These are phyloP conservation scores for Guaruba guarouba DNA, from an alignment of 2,113 vertebrate species.

Conservation along the genomic window DNA sequence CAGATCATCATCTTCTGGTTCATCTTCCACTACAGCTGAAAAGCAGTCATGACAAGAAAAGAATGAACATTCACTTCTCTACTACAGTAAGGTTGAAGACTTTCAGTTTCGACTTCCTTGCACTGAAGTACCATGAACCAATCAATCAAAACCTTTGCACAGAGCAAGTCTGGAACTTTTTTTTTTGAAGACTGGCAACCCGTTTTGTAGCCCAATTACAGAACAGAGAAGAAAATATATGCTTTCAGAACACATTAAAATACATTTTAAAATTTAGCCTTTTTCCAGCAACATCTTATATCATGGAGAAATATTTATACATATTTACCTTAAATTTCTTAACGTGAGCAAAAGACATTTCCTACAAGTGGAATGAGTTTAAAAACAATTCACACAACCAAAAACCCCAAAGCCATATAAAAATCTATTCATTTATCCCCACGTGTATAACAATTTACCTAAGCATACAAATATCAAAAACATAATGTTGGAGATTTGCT, in stretches of 20 bases:
- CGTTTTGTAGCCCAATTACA: background rate
- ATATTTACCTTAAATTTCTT: background rate
- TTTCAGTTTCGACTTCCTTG: background rate
- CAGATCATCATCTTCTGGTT: constrained; percentile 93
- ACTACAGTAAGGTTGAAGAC: background rate
- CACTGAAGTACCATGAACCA: background rate
- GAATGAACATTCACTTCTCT: background rate
- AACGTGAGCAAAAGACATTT: background rate
- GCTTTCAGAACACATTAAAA: background rate
- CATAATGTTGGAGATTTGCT: background rate
- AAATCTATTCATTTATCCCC: background rate
- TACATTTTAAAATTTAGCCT: background rate
- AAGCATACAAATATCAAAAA: background rate
- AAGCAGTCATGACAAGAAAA: background rate
- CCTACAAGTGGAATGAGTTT: background rate
- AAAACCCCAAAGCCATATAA: background rate
- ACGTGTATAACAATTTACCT: background rate
- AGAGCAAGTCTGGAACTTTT: background rate
- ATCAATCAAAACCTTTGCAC: background rate
- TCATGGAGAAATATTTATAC: background rate
- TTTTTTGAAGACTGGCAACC: background rate
- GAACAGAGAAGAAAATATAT: background rate
- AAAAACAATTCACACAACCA: background rate
- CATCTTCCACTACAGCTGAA: constrained; percentile 79
- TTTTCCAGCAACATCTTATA: background rate